These are phyloP conservation scores for Thalpophila matura DNA, from an alignment of 2,888 invertebrate species.

Conservation along the genomic window DNA sequence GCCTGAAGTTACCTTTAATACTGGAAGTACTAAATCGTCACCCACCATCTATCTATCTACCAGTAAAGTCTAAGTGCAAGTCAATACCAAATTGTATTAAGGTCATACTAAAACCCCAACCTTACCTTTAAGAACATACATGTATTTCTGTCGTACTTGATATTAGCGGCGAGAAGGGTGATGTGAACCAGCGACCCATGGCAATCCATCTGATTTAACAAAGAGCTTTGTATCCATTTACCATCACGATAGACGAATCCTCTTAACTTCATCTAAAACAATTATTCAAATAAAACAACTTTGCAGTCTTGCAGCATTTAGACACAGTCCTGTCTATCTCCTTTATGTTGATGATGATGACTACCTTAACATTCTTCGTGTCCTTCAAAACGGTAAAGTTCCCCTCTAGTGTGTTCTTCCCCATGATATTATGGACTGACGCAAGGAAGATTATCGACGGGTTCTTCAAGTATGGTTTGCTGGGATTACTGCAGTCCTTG, in stretches of 20 bases:
- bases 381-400: constrained; percentile 8
- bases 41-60: too few relatives aligned
- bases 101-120: too few relatives aligned
- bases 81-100: too few relatives aligned
- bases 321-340: too few relatives aligned
- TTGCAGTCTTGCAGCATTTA: too few relatives aligned
- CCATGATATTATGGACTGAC: neutral
- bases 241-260: constrained; percentile 32
- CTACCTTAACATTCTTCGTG: constrained; percentile 6
- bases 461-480: neutral
- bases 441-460: neutral
- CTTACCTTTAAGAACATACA: constrained; percentile 52
- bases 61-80: too few relatives aligned
- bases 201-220: constrained; percentile 56
- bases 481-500: neutral
- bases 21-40: too few relatives aligned
- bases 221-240: constrained; percentile 37
- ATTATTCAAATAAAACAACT: too few relatives aligned
- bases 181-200: constrained; percentile 40
- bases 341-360: too few relatives aligned
- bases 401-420: neutral
- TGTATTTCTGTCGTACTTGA: constrained; percentile 53
- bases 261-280: constrained; percentile 44
- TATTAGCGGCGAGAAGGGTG: neutral
- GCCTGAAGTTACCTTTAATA: too few relatives aligned